phyloP scores from a whole-genome alignment of 2,888 invertebrate genomes.

The Agrenia bidenticulata region DNA sequence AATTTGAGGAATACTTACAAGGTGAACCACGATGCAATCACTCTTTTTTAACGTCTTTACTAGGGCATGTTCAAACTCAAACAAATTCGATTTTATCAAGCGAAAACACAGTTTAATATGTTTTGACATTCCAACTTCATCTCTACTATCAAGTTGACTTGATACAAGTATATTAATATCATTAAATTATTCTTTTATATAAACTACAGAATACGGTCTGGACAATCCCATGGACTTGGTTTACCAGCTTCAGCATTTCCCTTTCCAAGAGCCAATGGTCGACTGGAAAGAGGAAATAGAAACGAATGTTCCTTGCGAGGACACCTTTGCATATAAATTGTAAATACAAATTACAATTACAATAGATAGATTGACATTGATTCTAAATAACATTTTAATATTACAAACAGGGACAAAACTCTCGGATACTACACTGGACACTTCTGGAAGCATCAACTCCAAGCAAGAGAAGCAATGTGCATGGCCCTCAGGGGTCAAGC shows the following conservation, averaged over 20 bases:
- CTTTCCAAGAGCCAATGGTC: constrained; percentile 74
- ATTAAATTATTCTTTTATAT: too few species aligned
- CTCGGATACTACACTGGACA: constrained; percentile 55
- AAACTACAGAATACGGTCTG: constrained; percentile 59
- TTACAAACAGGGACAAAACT: too few species aligned
- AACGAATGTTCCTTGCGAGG: constrained; percentile 8
- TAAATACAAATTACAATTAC: constrained; percentile 14
- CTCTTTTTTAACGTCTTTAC: too few species aligned
- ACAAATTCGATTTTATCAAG: too few species aligned
- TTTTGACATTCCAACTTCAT: too few species aligned
- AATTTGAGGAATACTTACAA: constrained; percentile 76
- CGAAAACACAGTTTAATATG: too few species aligned
- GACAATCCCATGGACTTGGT: constrained; percentile 68
- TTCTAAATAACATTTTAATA: neutral
- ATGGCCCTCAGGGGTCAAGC: constrained; percentile 80
- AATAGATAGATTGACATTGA: neutral
- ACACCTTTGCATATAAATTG: constrained; percentile 26
- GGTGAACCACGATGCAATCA: constrained; percentile 59
- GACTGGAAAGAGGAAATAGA: constrained; percentile 65
- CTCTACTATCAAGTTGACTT: too few species aligned
- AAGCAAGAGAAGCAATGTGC: constrained; percentile 68
- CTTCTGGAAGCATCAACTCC: constrained; percentile 73
- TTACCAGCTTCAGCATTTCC: constrained; percentile 80
- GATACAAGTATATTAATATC: too few species aligned
- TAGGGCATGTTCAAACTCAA: too few species aligned